Base-by-base conservation (phyloP, 2,797 vertebrate genomes). In the Sparidentex hasta region DNA sequence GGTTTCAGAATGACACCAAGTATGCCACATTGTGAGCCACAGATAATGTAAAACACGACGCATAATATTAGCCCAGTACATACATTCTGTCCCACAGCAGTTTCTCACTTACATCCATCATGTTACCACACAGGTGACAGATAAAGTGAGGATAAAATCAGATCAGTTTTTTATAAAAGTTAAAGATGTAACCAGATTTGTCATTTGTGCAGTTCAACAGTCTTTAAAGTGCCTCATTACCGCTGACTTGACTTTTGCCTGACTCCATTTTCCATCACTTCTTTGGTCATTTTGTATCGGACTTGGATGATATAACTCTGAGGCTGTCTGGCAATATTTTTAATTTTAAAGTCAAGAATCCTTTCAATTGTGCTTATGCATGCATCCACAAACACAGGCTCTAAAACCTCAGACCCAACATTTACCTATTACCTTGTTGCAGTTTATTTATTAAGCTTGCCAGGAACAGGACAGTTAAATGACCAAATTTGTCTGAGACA, bases 151-250 rank as follows among this genome's bases (percentile, higher is more conserved):
- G 43, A 65, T 55, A 17, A 72, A 70, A 54, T 17, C 21, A 16
- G 1, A 29, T 50, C 3, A 20, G 44, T 43, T 4, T 48, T 46
- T 46, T 51, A 11, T 71, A 8, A 25, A 71, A 50, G 5, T 23
- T 25, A 13, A 27, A 54, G 7, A 48, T 23, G 25, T 54, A 46
- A 62, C 9, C 4, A 11, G 25, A 44, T 67, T 38, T 74, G 54
- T 65, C 18, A 23, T 65, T 73, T 73, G 56, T 52, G 33, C 58
- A 73, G 27, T 46, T 8, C 25, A 61, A 56, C 68, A 76, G 2
- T 27, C 21, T 65, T 71, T 74, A 80, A 84, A 80, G 80, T 69
- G 78, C 65, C 75, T 47, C 44, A 41, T 59, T 64, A 64, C 13
- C 33, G 20, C 20, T 21, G 12, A 64, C 38, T 66, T 47, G 2